These are phyloP conservation scores for Stenopsyche tienmushanensis DNA, from an alignment of 1,140 invertebrate species.

Conservation along the genomic window DNA sequence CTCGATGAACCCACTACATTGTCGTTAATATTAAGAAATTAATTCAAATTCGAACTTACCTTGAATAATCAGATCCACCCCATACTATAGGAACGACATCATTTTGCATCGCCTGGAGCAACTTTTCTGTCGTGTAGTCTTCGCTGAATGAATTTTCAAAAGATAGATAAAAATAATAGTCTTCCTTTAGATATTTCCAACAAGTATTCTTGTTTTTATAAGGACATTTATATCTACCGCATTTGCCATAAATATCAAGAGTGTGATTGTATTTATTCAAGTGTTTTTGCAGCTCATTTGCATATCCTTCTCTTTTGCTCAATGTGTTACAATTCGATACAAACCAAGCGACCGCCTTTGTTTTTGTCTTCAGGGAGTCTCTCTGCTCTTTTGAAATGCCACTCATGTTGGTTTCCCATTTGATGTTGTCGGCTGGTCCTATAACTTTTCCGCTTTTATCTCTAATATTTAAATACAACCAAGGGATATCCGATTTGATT, in stretches of 20 bases:
- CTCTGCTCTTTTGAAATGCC: constrained; percentile 38
- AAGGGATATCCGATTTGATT: constrained; percentile 56
- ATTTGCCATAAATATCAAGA: constrained; percentile 72
- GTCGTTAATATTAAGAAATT: not conserved
- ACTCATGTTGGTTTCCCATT: constrained; percentile 42
- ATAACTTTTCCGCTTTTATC: constrained; percentile 45
- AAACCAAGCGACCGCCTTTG: constrained; percentile 63
- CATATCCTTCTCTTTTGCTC: constrained; percentile 60
- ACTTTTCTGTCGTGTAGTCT: constrained; percentile 67
- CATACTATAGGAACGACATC: constrained; percentile 57
- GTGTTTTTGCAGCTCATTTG: constrained; percentile 56
- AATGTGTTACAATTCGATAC: constrained; percentile 64
- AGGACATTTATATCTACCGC: constrained; percentile 53
- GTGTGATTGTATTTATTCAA: constrained; percentile 46
- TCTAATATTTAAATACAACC: constrained; percentile 53
- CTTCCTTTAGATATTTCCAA: constrained; percentile 48
- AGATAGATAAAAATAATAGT: constrained; percentile 68
- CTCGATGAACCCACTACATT: not conserved
- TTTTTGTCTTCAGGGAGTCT: constrained; percentile 45
- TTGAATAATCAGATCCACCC: constrained; percentile 51
- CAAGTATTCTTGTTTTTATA: constrained; percentile 46
- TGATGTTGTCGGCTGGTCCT: constrained; percentile 47
- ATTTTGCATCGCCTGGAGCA: constrained; percentile 55
- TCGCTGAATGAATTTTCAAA: constrained; percentile 66
- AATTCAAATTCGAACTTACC: constrained; percentile 11